Evolutionary conservation across 2,797 vertebrate species (phyloP).

Genomic region (Labeo calbasu): DNA sequence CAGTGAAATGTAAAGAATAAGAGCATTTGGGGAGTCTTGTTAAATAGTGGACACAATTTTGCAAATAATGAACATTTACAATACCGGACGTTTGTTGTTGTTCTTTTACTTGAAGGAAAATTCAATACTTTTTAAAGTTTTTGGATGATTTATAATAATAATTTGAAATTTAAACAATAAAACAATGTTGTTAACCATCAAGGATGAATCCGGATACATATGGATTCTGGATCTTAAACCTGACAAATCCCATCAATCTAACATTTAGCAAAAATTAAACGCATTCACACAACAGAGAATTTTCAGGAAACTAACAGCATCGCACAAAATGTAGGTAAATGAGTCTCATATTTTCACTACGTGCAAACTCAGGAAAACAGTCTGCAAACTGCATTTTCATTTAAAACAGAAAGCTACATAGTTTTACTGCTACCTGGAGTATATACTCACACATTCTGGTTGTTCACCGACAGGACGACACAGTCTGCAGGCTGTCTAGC

Average conservation of each 20-base stretch:
- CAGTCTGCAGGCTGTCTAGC: conserved; percentile 75
- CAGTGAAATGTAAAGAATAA: not conserved
- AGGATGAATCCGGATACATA: not conserved
- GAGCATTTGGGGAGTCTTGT: not conserved
- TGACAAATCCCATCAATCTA: not conserved
- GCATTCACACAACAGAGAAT: not conserved
- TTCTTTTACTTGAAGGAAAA: not conserved
- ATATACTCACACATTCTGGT: conserved; percentile 77
- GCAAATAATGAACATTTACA: not conserved
- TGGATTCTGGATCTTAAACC: not conserved
- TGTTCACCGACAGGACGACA: conserved; percentile 78
- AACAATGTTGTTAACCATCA: not conserved
- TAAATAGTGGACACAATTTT: not conserved
- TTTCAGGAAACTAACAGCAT: not conserved
- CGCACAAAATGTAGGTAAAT: not conserved
- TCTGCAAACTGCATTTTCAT: not conserved
- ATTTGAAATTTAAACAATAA: too few species aligned
- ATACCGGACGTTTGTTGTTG: not conserved
- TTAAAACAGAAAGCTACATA: not conserved
- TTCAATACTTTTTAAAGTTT: not conserved
- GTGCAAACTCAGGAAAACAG: not conserved
- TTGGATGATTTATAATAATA: not conserved
- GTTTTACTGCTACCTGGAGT: not conserved
- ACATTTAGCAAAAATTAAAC: not conserved
- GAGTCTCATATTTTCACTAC: not conserved